phyloP scores from a whole-genome alignment of 2,888 invertebrate genomes.

The Hofmannophila pseudospretella region DNA sequence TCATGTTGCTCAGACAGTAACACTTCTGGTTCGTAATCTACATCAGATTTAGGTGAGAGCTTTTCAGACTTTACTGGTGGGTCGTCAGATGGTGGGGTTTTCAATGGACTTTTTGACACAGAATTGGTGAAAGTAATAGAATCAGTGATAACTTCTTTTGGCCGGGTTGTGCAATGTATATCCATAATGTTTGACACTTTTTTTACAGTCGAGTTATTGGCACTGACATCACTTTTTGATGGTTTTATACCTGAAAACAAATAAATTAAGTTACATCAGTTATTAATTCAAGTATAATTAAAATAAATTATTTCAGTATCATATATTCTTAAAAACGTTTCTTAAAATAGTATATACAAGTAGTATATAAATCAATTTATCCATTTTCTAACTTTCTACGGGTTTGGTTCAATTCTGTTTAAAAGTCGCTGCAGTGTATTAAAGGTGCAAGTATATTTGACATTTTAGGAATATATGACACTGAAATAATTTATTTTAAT shows the following conservation, averaged over 20 bases:
- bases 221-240: conserved; percentile 56
- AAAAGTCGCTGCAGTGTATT: no score
- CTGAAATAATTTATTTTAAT: no score
- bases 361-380: no score
- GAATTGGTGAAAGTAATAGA: conserved; percentile 38
- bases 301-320: no score
- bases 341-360: no score
- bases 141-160: conserved; percentile 53
- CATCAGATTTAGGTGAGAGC: conserved; percentile 65
- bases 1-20: conserved; percentile 66
- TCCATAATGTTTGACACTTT: conserved; percentile 52
- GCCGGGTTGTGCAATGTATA: conserved; percentile 35
- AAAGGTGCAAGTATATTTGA: no score
- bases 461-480: no score
- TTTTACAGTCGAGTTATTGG: conserved; percentile 48
- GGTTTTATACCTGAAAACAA: conserved; percentile 63
- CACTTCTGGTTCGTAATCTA: conserved; percentile 70
- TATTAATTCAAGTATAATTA: neutral
- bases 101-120: conserved; percentile 54
- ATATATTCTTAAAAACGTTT: no score
- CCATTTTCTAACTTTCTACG: no score
- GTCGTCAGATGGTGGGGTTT: conserved; percentile 44
- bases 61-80: conserved; percentile 59
- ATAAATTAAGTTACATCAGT: neutral
- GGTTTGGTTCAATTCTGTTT: no score